A percentile compares a stretch with the other conserved stretches of the same genome.
Conservation (phyloP, 2,113 vertebrate genomes). For the Pao palembangensis region DNA sequence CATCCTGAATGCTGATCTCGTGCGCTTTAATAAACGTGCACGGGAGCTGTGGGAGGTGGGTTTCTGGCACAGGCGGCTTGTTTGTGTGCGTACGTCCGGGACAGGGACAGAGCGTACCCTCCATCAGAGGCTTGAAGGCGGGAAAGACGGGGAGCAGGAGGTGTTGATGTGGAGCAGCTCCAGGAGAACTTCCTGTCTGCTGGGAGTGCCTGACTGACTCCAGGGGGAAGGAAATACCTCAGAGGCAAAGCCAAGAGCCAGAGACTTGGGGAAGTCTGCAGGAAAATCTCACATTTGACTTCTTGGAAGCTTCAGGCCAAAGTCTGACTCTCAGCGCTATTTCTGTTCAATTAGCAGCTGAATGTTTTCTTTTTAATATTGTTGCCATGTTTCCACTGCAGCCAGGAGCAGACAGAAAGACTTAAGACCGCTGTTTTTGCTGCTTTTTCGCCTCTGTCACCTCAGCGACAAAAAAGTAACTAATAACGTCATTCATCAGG, state of each 20-base stretch:
- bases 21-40: not conserved
- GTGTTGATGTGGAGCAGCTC: constrained; percentile 44
- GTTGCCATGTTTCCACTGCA: no score
- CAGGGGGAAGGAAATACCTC: constrained; percentile 64
- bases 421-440: no score
- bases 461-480: no score
- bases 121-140: constrained; percentile 33
- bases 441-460: no score
- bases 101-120: constrained; percentile 60
- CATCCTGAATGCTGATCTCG: constrained; percentile 3
- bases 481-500: no score
- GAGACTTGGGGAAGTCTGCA: constrained; percentile 20
- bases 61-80: constrained; percentile 39
- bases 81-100: constrained; percentile 55
- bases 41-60: constrained; percentile 1
- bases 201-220: constrained; percentile 73
- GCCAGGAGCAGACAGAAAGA: no score
- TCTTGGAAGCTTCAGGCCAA: no score
- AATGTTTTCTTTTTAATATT: no score
- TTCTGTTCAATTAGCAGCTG: no score
- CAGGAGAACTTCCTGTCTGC: constrained; percentile 78
- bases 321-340: no score
- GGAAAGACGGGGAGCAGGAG: constrained; percentile 35
- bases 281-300: no score
- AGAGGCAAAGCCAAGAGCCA: not conserved